phyloP scores from a whole-genome alignment of 1,140 invertebrate species.

The Mylabris phalerata region DNA sequence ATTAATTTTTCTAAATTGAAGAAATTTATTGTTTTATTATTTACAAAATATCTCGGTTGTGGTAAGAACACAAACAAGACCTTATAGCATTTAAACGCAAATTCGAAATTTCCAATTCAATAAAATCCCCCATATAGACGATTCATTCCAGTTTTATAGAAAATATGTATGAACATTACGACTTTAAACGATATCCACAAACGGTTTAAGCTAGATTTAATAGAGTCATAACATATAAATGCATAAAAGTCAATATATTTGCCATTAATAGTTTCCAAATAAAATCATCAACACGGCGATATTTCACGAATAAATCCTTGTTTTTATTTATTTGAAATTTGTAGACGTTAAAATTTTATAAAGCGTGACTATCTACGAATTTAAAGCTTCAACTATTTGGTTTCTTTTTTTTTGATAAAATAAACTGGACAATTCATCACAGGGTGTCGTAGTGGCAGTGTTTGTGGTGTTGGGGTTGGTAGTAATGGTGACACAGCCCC shows the following conservation, averaged over 20 bases:
- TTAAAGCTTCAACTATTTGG: slow-evolving; percentile 5
- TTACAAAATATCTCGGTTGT: background rate
- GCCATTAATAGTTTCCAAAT: background rate
- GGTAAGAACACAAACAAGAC: background rate
- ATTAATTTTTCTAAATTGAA: no score
- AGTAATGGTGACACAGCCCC: background rate
- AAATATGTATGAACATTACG: background rate
- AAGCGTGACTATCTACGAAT: slow-evolving; percentile 11
- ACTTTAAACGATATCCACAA: background rate
- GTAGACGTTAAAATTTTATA: no score
- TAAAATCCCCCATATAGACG: background rate
- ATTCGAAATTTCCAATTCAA: background rate
- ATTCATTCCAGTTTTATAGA: background rate
- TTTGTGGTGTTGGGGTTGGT: slow-evolving; percentile 1
- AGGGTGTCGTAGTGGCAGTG: background rate
- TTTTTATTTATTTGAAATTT: background rate
- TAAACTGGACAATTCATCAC: slow-evolving; percentile 11
- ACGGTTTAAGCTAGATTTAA: background rate
- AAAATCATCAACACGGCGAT: background rate
- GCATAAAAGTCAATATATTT: slow-evolving; percentile 15
- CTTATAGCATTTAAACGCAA: background rate
- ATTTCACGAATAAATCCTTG: background rate
- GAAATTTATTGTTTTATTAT: background rate
- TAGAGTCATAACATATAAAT: slow-evolving; percentile 10
- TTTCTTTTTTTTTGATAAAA: background rate